Evolutionary conservation across 2,888 invertebrate species (phyloP), one percentile per base, ranked within the genome.

Genomic region (Pheosia gnoma): DNA sequence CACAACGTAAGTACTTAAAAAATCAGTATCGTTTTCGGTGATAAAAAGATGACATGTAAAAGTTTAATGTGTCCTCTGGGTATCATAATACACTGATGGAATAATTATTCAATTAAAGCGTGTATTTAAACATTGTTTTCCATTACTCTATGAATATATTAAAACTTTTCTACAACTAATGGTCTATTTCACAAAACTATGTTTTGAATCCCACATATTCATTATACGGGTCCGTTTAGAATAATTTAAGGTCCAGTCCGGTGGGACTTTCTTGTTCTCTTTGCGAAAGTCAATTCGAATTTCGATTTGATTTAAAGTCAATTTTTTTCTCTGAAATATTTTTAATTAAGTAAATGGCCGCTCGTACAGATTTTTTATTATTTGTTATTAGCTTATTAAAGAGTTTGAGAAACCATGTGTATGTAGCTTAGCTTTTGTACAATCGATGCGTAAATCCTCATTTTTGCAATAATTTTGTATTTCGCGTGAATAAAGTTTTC

Each of bases 371-470:
- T 57, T 59, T 59, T 4, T n/a, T 9, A 59, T 59, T 59, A 0
- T n/a, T 9, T 45, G n/a, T n/a, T 62, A 56, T 53, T 59, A 58
- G 52, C 58, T 57, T 57, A 53, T 57, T 41, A 56, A 68, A 72
- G 56, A 72, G 56, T 62, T 72, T 61, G 51, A n/a, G 6, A n/a
- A 60, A 68, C 68, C 57, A 60, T 64, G 61, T 63, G 6, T 56
- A 25, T 10, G 47, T 47, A n/a, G 11, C 59, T 61, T 37, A 47
- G 11, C 58, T 63, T 37, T 38, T 25, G 51, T 36, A 11, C 36
- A 53, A 41, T 59, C 45, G 59, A 52, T 43, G 41, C 8, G 13
- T 54, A 5, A 52, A 58, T 13, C 41, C 13, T 38, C 41, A 10
- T 43, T 13, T 51, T 51, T 41, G 41, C 3, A 51, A 51, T 25